Percentiles rank a stretch among this genome's conserved stretches.
These are phyloP conservation scores for Phacellophora camtschatica DNA, from an alignment of 30 jellyfish, hydroid and myxozoan species.

Conservation along the genomic window DNA sequence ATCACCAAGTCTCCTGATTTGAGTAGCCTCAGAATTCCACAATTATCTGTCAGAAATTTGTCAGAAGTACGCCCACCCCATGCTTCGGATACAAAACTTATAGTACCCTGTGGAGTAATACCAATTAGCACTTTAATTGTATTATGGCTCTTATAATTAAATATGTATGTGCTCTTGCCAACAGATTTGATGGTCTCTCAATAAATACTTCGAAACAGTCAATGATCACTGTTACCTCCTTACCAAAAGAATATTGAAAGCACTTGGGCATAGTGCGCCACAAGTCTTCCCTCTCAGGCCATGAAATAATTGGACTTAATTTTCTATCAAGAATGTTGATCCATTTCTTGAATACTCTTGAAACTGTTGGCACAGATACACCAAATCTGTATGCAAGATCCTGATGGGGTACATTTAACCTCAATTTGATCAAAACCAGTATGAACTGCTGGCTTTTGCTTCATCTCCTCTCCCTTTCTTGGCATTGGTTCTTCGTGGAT, in stretches of 20 bases:
- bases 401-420: conserved; percentile 43
- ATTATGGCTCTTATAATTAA: conserved; percentile 35
- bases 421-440: conserved; percentile 22
- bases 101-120: conserved; percentile 28
- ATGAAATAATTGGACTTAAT: not conserved
- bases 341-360: conserved; percentile 18
- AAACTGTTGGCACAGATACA: not conserved
- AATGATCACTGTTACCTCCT: conserved; percentile 1
- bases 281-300: conserved; percentile 2
- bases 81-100: conserved; percentile 5
- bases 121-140: conserved; percentile 24
- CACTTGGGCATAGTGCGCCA: conserved; percentile 47
- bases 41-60: conserved; percentile 18
- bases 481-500: conserved; percentile 11
- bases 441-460: conserved; percentile 12
- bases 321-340: not conserved
- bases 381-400: conserved; percentile 12
- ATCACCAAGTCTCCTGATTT: conserved; percentile 20
- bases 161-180: conserved; percentile 60
- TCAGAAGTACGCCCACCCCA: conserved; percentile 51
- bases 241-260: conserved; percentile 14
- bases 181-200: conserved; percentile 33
- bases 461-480: not conserved
- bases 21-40: conserved; percentile 19
- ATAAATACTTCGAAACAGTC: conserved; percentile 56